Evolutionary conservation across 2,888 invertebrate species (phyloP), one percentile per base, ranked within the genome.

Genomic region (Teleogryllus oceanicus): DNA sequence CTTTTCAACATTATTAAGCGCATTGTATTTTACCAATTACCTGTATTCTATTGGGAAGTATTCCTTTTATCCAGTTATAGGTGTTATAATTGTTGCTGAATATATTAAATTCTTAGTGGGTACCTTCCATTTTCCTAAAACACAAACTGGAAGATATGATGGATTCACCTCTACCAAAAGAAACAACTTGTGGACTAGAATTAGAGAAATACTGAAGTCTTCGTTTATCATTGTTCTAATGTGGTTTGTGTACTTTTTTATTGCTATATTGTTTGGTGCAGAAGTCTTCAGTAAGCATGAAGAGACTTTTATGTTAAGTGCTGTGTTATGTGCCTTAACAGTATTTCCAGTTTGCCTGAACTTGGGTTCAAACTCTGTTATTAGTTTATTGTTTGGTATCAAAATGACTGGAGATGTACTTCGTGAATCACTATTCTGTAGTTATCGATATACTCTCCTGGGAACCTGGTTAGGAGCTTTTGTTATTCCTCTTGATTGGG

Each of bases 401-500:
- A 80, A 81, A 75, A 74, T 80, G 16, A 21, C 75, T 49, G 49
- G 37, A 37, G 81, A 80, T 74, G 10, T 79, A n/a, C 12, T 82
- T 20, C 78, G 78, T 18, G 77, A 62, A 8, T 85, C 86, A 76
- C 81, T 87, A 10, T 86, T 89, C 11, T 89, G 88, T 24, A 90
- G 90, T 84, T 88, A 91, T 10, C 85, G 90, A 80, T 84, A 90
- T 80, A 91, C 92, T 0, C 85, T 95, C 16, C 86, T 94, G 51
- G 96, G 96, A 4, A 92, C 94, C 10, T 96, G 96, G 96, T 85
- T 94, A 2, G 95, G 96, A 11, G 94, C 95, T 4, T 90, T 94
- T 80, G 93, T 94, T 1, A 94, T 97, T 83, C 96, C 97, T 0
- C 88, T 97, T 51, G 97, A 97, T 86, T 97, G 97, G 97, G 94